These are phyloP conservation scores for Callopanchax toddi DNA, from an alignment of 2,113 vertebrate genomes.

Conservation along the genomic window DNA sequence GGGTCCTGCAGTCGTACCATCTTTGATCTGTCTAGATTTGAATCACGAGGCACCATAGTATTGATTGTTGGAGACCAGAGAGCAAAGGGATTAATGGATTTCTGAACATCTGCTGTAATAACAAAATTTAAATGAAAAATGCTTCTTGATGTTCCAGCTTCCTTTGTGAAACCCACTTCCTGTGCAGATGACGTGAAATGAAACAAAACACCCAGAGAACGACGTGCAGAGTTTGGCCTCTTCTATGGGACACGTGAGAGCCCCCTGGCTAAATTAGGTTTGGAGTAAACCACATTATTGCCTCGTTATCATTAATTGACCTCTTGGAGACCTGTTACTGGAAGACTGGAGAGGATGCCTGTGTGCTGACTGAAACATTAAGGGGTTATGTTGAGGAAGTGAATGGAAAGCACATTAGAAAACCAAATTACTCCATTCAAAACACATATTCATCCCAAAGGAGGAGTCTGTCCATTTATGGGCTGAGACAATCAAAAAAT, in stretches of 20 bases:
- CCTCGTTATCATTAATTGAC: constrained; percentile 81
- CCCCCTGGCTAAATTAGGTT: constrained; percentile 74
- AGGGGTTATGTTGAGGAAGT: constrained; percentile 59
- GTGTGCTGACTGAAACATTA: constrained; percentile 73
- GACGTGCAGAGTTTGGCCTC: constrained; percentile 69
- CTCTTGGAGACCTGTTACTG: constrained; percentile 81
- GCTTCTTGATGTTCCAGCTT: constrained; percentile 27
- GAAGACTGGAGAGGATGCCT: constrained; percentile 74
- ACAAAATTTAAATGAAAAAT: constrained; percentile 36
- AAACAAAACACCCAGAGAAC: constrained; percentile 62
- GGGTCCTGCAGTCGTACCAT: too few species aligned
- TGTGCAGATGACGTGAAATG: constrained; percentile 53
- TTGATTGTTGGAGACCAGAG: constrained; percentile 16
- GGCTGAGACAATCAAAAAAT: constrained; percentile 38
- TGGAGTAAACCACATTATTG: constrained; percentile 78
- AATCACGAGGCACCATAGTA: constrained; percentile 23
- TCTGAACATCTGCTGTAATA: constrained; percentile 30
- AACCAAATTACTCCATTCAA: constrained; percentile 36
- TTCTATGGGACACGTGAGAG: constrained; percentile 69
- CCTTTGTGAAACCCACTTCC: constrained; percentile 35
- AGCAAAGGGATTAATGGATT: constrained; percentile 22
- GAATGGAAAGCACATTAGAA: constrained; percentile 54
- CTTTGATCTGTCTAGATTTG: too few species aligned
- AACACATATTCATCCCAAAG: constrained; percentile 29
- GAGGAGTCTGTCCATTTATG: constrained; percentile 35